Evolutionary conservation across 2,888 invertebrate species (phyloP), one percentile per base, ranked within the genome.

Genomic region (Chaitophorus viminalis): DNA sequence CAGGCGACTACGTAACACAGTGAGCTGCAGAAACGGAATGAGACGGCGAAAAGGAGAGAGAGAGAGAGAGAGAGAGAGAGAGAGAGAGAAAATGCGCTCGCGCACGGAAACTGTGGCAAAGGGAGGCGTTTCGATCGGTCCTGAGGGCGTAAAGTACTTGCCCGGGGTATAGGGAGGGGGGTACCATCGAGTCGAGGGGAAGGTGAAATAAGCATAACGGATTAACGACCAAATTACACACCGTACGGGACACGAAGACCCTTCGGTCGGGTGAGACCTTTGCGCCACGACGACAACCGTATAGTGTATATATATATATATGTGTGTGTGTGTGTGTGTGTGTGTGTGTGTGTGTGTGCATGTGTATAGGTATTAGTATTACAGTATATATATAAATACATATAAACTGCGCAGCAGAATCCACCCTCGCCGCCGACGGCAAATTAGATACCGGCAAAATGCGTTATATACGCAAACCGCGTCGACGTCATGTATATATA

Each of bases 171-270:
- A 9, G 72, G n/a, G 39, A n/a, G 14, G 60, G 31, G 18, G 31
- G 39, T 0, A 65, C 4, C 46, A 9, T 9, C 11, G 11, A 36
- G 39, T 17, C 39, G 76, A 17, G 25, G 76, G 36, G 31, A 33
- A 18, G 33, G 68, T 60, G 72, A 60, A 86, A 79, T 79, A 72
- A 86, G 85, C 79, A 72, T 86, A 86, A 79, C 86, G 86, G 86
- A 86, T 86, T 86, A 86, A 86, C 86, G 86, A 86, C 86, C 86
- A 60, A 86, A 86, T 86, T 79, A 86, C 79, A 21, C 70, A 11
- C 75, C 75, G 79, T 65, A 33, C 36, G 17, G 46, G 21, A 68
- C n/a, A n/a, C 68, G 65, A 25, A 25, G 36, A 60, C 60, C 65
- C 65, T 46, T 68, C 29, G 68, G 78, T 36, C 78, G 33, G 60